Evolutionary conservation across 2,113 vertebrate genomes (phyloP).

Genomic region (Conger conger): DNA sequence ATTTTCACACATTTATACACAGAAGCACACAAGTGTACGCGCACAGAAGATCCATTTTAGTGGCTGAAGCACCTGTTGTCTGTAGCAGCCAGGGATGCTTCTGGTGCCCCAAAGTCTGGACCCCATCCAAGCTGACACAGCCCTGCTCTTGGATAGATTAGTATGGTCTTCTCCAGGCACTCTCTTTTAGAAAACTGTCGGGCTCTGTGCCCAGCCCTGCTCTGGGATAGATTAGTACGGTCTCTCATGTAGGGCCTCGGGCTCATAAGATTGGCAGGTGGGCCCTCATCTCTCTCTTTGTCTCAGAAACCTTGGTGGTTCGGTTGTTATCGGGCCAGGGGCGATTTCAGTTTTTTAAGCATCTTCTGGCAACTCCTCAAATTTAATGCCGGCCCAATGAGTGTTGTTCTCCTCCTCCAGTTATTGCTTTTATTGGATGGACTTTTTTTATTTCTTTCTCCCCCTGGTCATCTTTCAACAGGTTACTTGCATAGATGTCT

Average conservation of each 20-base stretch:
- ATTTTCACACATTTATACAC: neutral
- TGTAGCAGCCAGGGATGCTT: slow-evolving; percentile 48
- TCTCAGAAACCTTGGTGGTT: neutral
- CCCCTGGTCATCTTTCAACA: neutral
- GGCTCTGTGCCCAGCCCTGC: no score
- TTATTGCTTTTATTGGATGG: neutral
- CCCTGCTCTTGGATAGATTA: slow-evolving; percentile 48
- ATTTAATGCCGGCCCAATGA: neutral
- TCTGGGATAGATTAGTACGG: no score
- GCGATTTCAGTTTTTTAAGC: neutral
- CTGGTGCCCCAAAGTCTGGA: neutral
- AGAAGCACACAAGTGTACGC: neutral
- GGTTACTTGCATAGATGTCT: neutral
- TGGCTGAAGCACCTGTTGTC: slow-evolving; percentile 54
- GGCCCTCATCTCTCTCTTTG: neutral
- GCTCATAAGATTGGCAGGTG: neutral
- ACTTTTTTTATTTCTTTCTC: neutral
- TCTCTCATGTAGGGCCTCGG: slow-evolving; percentile 18
- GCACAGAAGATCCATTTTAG: no score
- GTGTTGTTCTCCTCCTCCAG: neutral
- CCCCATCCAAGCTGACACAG: neutral
- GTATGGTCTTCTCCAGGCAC: slow-evolving; percentile 46
- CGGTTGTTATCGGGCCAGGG: neutral
- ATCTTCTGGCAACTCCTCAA: neutral
- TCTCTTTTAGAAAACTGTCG: slow-evolving; percentile 18